These are phyloP conservation scores for Siniperca obscura DNA, from an alignment of 2,797 vertebrate genomes.

Conservation along the genomic window DNA sequence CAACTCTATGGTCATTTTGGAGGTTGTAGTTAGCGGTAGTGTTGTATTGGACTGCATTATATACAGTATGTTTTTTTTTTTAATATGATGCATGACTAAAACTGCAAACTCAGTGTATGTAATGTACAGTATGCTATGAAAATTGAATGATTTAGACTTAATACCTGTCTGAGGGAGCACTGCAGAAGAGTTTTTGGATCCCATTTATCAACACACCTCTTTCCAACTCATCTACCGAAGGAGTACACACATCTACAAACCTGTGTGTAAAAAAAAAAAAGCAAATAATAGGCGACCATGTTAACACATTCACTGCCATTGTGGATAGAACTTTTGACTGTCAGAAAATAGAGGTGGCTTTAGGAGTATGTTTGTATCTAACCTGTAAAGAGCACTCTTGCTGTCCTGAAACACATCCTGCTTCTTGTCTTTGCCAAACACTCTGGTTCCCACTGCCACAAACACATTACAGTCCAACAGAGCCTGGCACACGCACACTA, in stretches of 20 bases:
- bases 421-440: slow-evolving; percentile 89
- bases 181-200: slow-evolving; percentile 71
- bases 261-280: slow-evolving; percentile 61
- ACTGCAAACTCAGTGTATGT: background rate
- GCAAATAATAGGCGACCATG: background rate
- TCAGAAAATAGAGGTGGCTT: background rate
- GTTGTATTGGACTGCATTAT: background rate
- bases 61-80: background rate
- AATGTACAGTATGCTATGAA: background rate
- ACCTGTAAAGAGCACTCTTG: slow-evolving; percentile 90
- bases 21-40: background rate
- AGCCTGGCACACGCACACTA: slow-evolving; percentile 90
- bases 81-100: background rate
- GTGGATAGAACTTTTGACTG: background rate
- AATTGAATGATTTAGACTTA: background rate
- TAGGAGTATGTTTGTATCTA: background rate
- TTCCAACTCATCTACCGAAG: slow-evolving; percentile 71
- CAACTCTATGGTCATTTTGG: background rate
- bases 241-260: slow-evolving; percentile 65
- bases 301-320: background rate
- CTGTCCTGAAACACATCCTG: slow-evolving; percentile 86
- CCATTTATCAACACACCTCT: slow-evolving; percentile 59
- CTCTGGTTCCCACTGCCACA: slow-evolving; percentile 87
- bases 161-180: slow-evolving; percentile 55
- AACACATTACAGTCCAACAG: slow-evolving; percentile 93